These are phyloP conservation scores for Drosophila merina DNA, from an alignment of 2,888 invertebrate species.

Conservation along the genomic window DNA sequence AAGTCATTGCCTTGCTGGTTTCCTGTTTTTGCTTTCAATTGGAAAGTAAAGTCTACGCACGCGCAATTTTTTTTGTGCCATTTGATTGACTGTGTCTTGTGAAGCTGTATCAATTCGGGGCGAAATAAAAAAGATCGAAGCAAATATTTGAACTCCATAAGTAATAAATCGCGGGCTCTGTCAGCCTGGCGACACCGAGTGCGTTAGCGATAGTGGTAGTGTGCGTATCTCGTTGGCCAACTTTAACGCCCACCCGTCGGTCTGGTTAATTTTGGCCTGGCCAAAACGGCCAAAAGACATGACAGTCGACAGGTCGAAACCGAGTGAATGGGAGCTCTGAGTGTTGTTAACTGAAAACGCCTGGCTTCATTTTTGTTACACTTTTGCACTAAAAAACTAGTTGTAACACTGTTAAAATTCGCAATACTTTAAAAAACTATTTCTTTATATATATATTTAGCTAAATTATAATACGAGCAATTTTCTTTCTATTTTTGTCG, in stretches of 20 bases:
- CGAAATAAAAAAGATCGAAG: slow-evolving; percentile 15
- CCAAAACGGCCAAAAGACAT: slow-evolving; percentile 22
- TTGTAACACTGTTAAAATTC: not conserved
- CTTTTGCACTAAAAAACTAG: slow-evolving; percentile 9
- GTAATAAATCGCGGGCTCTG: slow-evolving; percentile 55
- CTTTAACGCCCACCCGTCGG: slow-evolving; percentile 47
- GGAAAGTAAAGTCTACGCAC: slow-evolving; percentile 54
- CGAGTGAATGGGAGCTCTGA: slow-evolving; percentile 44
- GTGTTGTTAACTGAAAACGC: slow-evolving; percentile 22
- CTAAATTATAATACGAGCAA: not conserved
- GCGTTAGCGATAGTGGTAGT: slow-evolving; percentile 25
- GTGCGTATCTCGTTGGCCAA: slow-evolving; percentile 47
- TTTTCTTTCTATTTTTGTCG: not conserved
- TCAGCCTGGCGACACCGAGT: slow-evolving; percentile 50
- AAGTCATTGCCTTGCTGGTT: slow-evolving; percentile 44
- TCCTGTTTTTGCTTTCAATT: slow-evolving; percentile 31
- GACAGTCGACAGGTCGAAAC: slow-evolving; percentile 43
- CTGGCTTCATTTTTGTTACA: slow-evolving; percentile 7
- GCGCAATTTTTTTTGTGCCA: slow-evolving; percentile 19
- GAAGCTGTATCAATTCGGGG: slow-evolving; percentile 38
- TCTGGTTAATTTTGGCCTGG: slow-evolving; percentile 13
- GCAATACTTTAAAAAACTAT: no score
- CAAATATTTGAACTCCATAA: slow-evolving; percentile 31
- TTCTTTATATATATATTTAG: no score
- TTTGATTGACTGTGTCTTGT: slow-evolving; percentile 44